Conservation (phyloP, 2,888 invertebrate genomes). For the Spatulosminthurus flaviceps region DNA sequence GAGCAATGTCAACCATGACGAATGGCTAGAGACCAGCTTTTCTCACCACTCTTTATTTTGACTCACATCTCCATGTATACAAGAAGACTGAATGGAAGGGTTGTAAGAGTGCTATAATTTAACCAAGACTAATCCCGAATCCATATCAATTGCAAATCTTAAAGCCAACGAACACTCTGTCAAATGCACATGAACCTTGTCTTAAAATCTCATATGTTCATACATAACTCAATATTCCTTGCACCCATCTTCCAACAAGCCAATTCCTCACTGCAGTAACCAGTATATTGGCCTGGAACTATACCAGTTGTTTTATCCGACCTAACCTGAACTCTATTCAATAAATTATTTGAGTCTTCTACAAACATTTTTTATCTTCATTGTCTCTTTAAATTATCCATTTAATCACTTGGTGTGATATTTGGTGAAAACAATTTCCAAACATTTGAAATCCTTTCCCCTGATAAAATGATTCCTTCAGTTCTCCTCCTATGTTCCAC, state of each 20-base stretch:
- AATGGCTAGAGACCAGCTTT: constrained; percentile 26
- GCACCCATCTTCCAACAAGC: background rate
- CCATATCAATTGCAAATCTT: constrained; percentile 27
- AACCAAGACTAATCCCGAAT: constrained; percentile 6
- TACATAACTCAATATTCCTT: background rate
- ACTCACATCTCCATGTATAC: background rate
- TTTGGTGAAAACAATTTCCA: too few relatives aligned
- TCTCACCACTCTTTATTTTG: constrained; percentile 16
- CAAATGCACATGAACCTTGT: constrained; percentile 9
- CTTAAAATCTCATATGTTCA: background rate
- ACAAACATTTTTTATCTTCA: too few relatives aligned
- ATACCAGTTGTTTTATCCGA: too few relatives aligned
- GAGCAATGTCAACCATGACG: constrained; percentile 27
- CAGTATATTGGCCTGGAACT: background rate
- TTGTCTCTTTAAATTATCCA: too few relatives aligned
- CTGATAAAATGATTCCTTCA: constrained; percentile 17
- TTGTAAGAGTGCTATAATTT: background rate
- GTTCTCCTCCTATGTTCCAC: background rate
- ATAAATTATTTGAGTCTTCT: too few relatives aligned
- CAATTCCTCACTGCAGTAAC: background rate
- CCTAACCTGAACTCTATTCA: too few relatives aligned
- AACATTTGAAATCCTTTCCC: too few relatives aligned
- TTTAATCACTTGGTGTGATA: too few relatives aligned
- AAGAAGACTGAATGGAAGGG: constrained; percentile 31
- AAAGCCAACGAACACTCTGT: background rate